Evolutionary conservation across 1,140 invertebrate species (phyloP), one percentile per base, ranked within the genome.

Genomic region (Mycetomoellerius zeteki): DNA sequence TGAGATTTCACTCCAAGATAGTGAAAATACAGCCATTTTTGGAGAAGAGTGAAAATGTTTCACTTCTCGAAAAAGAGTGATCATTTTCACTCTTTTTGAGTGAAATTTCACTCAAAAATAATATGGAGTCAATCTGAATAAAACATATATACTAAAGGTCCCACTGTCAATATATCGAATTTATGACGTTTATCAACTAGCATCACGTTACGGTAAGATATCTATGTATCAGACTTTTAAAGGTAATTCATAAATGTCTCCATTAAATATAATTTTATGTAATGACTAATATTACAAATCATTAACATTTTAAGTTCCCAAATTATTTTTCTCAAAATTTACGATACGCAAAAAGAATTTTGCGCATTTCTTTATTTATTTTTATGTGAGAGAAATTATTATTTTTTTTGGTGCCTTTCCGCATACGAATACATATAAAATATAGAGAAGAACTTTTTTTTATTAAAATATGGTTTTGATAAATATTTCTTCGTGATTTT

Each of bases 281-380:
- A 21, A 3, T n/a, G 2, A n/a, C 16, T 69, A 14, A 71, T 71
- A 10, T 43, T 21, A 69, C 19, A 69, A 43, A 24, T 72, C 19
- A 27, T 72, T 47, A 47, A 52, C 52, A 37, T 50, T 72, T 52
- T 30, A 52, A 50, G n/a, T 19, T 71, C 7, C 1, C 5, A 50
- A 71, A 50, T 27, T 47, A 50, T 19, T 50, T 50, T 50, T 71
- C 21, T 27, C 14, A 6, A 50, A 71, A 50, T 3, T 64, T 64
- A 27, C 14, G 1, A 5, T 16, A 52, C 6, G 24, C n/a, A 30
- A 72, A 72, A 52, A 19, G 2, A 50, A n/a, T 19, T 72, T 52
- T 52, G 14, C 10, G n/a, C 6, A 24, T 19, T 52, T 50, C 1
- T 50, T 72, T 72, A 72, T 52, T 72, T 71, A 72, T 72, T 30